Evolutionary conservation across 2,888 invertebrate genomes (phyloP).

Genomic region (Operophtera brumata): DNA sequence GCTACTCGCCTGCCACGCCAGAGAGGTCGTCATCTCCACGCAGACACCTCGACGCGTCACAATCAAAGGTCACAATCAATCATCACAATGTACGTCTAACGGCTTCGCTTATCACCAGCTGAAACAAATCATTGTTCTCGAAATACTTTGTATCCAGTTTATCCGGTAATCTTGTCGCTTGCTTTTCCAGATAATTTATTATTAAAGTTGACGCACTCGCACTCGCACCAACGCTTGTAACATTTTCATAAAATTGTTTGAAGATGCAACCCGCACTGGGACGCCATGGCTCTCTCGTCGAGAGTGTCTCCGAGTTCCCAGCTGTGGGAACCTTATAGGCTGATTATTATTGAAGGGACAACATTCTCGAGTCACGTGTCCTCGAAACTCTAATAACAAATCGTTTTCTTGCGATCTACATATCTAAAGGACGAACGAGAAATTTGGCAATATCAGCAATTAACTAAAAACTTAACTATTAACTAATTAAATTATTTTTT

Average conservation of each 20-base stretch:
- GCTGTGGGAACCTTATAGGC: no score
- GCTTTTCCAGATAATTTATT: conserved; percentile 24
- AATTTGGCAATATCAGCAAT: conserved; percentile 16
- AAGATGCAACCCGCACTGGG: no score
- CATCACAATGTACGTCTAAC: no score
- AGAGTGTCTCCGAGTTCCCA: no score
- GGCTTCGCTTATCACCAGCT: no score
- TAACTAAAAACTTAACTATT: no score
- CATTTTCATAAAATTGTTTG: conserved; percentile 27
- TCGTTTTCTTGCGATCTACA: conserved; percentile 7
- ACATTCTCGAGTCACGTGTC: conserved; percentile 16
- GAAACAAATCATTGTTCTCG: conserved; percentile 4
- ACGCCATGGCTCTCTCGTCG: no score
- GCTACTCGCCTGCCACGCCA: no score
- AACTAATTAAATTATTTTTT: no score
- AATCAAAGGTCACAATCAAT: no score
- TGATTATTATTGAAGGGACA: conserved; percentile 20
- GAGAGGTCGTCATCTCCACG: no score
- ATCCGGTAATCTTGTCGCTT: not conserved
- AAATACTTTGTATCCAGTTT: conserved; percentile 3
- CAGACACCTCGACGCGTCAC: no score
- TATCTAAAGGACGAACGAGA: conserved; percentile 9
- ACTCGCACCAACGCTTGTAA: conserved; percentile 12
- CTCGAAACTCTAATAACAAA: conserved; percentile 14
- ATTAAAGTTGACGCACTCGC: conserved; percentile 22